A percentile compares a stretch with the other conserved stretches of the same genome.
Conservation (phyloP, 2,797 vertebrate genomes). For the Sebastes melanostomus region DNA sequence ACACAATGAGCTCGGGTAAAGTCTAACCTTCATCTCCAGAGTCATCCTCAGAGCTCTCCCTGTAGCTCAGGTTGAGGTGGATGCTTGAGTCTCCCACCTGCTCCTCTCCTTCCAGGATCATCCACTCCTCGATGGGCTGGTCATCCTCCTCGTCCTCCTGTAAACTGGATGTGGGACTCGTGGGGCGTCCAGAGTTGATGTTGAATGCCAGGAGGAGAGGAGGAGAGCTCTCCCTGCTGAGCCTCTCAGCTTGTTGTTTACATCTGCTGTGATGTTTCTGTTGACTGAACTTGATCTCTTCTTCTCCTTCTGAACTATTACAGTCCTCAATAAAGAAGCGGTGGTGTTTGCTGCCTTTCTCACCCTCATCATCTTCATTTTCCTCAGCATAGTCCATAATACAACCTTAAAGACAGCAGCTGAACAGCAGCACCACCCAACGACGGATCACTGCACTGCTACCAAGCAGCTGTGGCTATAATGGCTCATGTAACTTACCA, state of each 20-base stretch:
- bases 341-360: background rate
- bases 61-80: constrained; percentile 86
- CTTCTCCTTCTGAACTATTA: constrained; percentile 49
- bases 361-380: background rate
- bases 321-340: constrained; percentile 42
- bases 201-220: constrained; percentile 62
- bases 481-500: background rate
- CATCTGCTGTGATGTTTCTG: background rate
- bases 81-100: constrained; percentile 85
- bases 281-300: background rate
- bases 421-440: constrained; percentile 28
- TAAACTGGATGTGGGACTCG: background rate
- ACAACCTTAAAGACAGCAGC: background rate
- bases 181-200: background rate
- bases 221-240: constrained; percentile 49
- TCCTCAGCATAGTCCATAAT: constrained; percentile 19
- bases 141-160: constrained; percentile 51
- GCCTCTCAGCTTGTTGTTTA: background rate
- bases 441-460: background rate
- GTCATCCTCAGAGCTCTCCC: constrained; percentile 58
- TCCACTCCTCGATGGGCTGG: constrained; percentile 87
- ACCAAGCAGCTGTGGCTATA: background rate
- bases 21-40: constrained; percentile 57
- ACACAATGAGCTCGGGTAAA: background rate
- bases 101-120: constrained; percentile 84